A percentile compares a stretch with the other conserved stretches of the same genome.
These are phyloP conservation scores for Argyra leucocephala DNA, from an alignment of 2,888 invertebrate species.

Conservation along the genomic window DNA sequence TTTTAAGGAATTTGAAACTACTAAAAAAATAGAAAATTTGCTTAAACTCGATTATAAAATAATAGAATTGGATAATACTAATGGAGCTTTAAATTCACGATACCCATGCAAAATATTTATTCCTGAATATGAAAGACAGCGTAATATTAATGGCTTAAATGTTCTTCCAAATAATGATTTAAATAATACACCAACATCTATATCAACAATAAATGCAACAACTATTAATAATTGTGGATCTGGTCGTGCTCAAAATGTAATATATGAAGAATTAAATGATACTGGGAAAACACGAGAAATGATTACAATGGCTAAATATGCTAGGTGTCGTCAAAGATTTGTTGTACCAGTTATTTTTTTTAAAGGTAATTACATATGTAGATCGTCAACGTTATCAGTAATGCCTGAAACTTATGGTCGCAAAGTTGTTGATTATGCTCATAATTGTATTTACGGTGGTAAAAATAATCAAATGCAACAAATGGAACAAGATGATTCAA, in stretches of 20 bases:
- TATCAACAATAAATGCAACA: constrained; percentile 24
- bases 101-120: constrained; percentile 63
- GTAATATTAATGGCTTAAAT: constrained; percentile 16
- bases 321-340: constrained; percentile 65
- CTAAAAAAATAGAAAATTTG: constrained; percentile 54
- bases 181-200: constrained; percentile 28
- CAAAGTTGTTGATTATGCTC: constrained; percentile 50
- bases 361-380: constrained; percentile 61
- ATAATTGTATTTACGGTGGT: constrained; percentile 33
- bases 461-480: constrained; percentile 7
- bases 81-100: constrained; percentile 58
- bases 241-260: constrained; percentile 37
- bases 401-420: constrained; percentile 65
- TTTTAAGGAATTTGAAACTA: constrained; percentile 48
- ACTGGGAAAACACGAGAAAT: constrained; percentile 51
- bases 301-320: constrained; percentile 58
- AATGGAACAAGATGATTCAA: neutral
- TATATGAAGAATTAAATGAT: constrained; percentile 52
- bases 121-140: constrained; percentile 49
- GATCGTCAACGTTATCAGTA: constrained; percentile 65
- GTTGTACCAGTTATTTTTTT: constrained; percentile 67
- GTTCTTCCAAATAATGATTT: constrained; percentile 23
- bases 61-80: constrained; percentile 53
- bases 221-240: constrained; percentile 30
- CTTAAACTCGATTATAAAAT: constrained; percentile 60